Conservation (phyloP, 2,888 invertebrate genomes). For the Agrotis segetum region DNA sequence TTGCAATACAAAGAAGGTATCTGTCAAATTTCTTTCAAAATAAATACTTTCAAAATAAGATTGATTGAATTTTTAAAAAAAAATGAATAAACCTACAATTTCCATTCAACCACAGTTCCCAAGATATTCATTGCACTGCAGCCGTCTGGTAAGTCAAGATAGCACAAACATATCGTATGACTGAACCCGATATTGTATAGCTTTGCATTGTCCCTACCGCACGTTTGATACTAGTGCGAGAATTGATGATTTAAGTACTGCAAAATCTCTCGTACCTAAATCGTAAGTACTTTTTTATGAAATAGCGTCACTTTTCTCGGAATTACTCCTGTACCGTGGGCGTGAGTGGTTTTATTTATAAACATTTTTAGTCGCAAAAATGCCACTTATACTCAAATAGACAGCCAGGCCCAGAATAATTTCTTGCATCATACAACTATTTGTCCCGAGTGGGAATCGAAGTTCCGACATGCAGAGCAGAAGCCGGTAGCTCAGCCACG, state of each 20-base stretch:
- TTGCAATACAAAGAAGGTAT: not conserved
- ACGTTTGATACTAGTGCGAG: not conserved
- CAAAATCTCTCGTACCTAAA: no score
- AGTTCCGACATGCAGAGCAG: no score
- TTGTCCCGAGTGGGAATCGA: no score
- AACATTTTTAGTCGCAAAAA: no score
- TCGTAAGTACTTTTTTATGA: no score
- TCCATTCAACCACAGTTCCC: not conserved
- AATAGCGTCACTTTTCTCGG: no score
- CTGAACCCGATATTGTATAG: conserved; percentile 1
- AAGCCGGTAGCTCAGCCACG: no score
- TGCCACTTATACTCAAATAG: no score
- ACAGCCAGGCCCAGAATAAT: no score
- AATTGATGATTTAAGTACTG: not conserved
- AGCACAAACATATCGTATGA: conserved; percentile 17
- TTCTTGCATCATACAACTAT: no score
- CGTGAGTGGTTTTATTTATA: no score
- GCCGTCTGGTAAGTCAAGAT: not conserved
- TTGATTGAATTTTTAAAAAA: conserved; percentile 18
- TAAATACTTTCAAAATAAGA: not conserved
- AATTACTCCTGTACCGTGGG: no score
- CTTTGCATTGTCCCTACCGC: conserved; percentile 3
- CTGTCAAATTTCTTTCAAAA: not conserved
- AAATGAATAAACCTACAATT: conserved; percentile 4
- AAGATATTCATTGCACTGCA: conserved; percentile 34